Evolutionary conservation across 23 tunicate species (phyloP), one percentile per base, ranked within the genome.

Genomic region (Clavelina lepadiformis): DNA sequence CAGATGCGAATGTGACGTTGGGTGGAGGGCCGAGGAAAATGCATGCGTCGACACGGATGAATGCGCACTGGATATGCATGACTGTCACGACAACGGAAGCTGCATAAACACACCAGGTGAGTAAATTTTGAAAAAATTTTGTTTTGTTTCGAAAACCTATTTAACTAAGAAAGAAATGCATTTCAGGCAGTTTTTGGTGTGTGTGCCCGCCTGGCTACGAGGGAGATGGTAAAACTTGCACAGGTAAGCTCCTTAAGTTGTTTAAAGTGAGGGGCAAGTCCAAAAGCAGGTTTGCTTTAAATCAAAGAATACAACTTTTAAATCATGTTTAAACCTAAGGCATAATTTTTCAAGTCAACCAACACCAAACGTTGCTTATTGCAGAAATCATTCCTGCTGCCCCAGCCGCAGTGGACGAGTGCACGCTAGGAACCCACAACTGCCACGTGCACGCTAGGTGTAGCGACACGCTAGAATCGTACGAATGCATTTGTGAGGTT

Each of bases 361-460:
- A 44, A 44, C 11, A 11, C 15, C 15, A 44, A 44, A 44, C 49
- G 13, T 44, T 15, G 49, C 11, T 11, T 11, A 11, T 44, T 44
- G 49, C 49, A 44, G 15, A 15, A 44, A 44, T 44, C 15, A 44
- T 44, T 44, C 7, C 55, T 28, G 45, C 71, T 22, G 33, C 71
- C 2, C 5, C 31, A 3, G 63, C 65, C 13, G n/a, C 20, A 0
- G 35, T 36, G 24, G 41, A 59, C 30, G 78, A 73, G 46, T 73
- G 78, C 25, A 31, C 28, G 6, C 68, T 73, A 11, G 68, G 68
- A 29, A 73, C 78, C 28, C 68, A 73, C 58, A 25, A 44, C 3
- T 73, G 78, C 46, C 29, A 59, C 57, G 58, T 7, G 31, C 68
- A 58, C 32, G 78, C 78, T 11, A 58, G 41, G 20, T 73, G 78